These are phyloP conservation scores for Pelodytes ibericus DNA, from an alignment of 2,797 vertebrate genomes.

Conservation along the genomic window DNA sequence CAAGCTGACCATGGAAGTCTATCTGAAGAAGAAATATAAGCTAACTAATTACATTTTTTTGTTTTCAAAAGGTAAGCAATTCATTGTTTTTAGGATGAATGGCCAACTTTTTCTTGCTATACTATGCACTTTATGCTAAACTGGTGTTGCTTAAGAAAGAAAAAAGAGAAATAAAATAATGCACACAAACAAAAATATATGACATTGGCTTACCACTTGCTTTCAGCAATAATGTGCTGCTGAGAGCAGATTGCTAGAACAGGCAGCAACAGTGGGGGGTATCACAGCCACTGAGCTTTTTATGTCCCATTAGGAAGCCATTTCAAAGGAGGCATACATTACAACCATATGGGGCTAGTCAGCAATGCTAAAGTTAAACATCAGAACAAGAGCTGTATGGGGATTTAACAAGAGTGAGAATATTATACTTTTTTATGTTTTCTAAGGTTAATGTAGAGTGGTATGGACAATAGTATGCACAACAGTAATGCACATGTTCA, in stretches of 20 bases:
- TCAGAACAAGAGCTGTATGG: constrained; percentile 37
- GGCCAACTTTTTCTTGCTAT: background rate
- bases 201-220: background rate
- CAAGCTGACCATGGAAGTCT: too few species aligned
- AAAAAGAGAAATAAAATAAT: background rate
- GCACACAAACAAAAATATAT: background rate
- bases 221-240: constrained; percentile 15
- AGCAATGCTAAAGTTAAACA: constrained; percentile 61
- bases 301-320: constrained; percentile 61
- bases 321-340: constrained; percentile 46
- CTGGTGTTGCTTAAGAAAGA: constrained; percentile 19
- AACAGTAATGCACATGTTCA: too few species aligned
- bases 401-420: constrained; percentile 12
- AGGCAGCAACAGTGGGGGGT: constrained; percentile 48
- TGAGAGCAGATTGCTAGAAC: constrained; percentile 57
- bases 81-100: too few species aligned
- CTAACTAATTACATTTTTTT: too few species aligned
- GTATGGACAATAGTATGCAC: too few species aligned
- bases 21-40: too few species aligned
- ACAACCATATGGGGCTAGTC: constrained; percentile 63
- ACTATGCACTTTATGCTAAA: constrained; percentile 1
- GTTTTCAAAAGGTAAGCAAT: too few species aligned
- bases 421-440: constrained; percentile 22
- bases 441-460: too few species aligned
- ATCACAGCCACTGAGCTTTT: constrained; percentile 58